Conservation (phyloP, 2,113 vertebrate species). For the Leptodactylus fuscus region DNA sequence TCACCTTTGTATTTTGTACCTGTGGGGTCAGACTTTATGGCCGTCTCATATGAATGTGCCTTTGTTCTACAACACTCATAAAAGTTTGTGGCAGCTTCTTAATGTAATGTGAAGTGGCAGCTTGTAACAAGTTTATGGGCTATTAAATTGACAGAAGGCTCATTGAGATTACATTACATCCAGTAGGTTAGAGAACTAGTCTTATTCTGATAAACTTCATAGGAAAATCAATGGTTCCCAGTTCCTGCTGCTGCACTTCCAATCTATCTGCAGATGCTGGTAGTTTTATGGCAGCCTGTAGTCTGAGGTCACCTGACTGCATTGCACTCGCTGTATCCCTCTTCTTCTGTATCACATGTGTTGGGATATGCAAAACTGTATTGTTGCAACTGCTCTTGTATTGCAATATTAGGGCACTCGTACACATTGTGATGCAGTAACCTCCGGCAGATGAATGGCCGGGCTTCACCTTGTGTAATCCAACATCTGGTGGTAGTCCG, state of each 20-base stretch:
- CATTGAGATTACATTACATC: neutral
- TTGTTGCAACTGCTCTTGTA: too few species aligned
- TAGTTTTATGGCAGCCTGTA: too few species aligned
- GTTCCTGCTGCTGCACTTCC: neutral
- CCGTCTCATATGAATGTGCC: neutral
- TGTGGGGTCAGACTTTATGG: constrained; percentile 11
- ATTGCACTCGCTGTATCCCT: too few species aligned
- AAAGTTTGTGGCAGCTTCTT: constrained; percentile 6
- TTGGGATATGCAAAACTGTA: too few species aligned
- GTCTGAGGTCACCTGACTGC: neutral
- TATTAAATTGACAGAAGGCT: constrained; percentile 9
- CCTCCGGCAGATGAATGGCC: too few species aligned
- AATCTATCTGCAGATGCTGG: too few species aligned
- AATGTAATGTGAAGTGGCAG: neutral
- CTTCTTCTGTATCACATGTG: too few species aligned
- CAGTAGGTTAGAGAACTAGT: neutral
- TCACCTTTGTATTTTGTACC: constrained; percentile 22
- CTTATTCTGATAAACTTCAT: neutral
- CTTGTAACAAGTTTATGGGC: neutral
- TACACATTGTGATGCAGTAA: too few species aligned
- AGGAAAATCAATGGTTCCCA: neutral
- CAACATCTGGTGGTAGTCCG: too few species aligned
- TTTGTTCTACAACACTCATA: constrained; percentile 22
- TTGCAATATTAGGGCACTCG: too few species aligned
- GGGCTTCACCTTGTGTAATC: too few species aligned